Evolutionary conservation across 2,888 invertebrate genomes (phyloP).

Genomic region (Liopterus haemorrhoidalis): DNA sequence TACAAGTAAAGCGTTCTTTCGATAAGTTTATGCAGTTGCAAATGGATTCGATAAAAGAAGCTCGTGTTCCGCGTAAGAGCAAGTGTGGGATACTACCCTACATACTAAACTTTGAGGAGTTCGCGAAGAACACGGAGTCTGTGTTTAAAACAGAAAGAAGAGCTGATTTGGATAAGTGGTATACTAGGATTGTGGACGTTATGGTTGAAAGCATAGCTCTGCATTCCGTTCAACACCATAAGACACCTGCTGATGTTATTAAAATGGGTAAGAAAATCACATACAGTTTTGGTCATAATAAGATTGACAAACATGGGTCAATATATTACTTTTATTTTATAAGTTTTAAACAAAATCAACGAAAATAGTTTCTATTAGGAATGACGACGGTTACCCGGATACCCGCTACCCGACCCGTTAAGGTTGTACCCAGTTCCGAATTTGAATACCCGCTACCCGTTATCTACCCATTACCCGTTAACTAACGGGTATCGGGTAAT

Average conservation of each 20-base stretch:
- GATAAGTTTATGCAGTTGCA: slow-evolving; percentile 86
- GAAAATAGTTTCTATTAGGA: too few relatives aligned
- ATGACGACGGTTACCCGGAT: too few relatives aligned
- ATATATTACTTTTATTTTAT: too few relatives aligned
- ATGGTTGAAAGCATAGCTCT: slow-evolving; percentile 77
- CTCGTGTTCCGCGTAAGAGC: slow-evolving; percentile 63
- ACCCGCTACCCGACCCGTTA: too few relatives aligned
- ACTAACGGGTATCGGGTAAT: too few relatives aligned
- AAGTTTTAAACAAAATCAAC: too few relatives aligned
- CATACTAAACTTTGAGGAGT: slow-evolving; percentile 83
- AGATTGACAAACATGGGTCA: too few relatives aligned
- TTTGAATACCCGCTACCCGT: too few relatives aligned
- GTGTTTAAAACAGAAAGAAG: slow-evolving; percentile 85
- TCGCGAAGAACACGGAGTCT: slow-evolving; percentile 79
- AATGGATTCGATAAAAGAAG: slow-evolving; percentile 73
- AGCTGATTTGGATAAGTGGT: slow-evolving; percentile 90
- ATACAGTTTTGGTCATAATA: too few relatives aligned
- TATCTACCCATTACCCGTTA: too few relatives aligned
- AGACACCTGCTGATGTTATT: slow-evolving; percentile 87
- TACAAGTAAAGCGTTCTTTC: slow-evolving; percentile 84
- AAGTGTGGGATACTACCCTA: slow-evolving; percentile 88
- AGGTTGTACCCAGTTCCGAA: too few relatives aligned
- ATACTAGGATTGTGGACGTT: slow-evolving; percentile 69
- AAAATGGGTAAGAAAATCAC: slow-evolving; percentile 80
- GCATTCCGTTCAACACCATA: slow-evolving; percentile 77